Conservation (phyloP, 2,113 vertebrate genomes). For the Nipponia nippon region DNA sequence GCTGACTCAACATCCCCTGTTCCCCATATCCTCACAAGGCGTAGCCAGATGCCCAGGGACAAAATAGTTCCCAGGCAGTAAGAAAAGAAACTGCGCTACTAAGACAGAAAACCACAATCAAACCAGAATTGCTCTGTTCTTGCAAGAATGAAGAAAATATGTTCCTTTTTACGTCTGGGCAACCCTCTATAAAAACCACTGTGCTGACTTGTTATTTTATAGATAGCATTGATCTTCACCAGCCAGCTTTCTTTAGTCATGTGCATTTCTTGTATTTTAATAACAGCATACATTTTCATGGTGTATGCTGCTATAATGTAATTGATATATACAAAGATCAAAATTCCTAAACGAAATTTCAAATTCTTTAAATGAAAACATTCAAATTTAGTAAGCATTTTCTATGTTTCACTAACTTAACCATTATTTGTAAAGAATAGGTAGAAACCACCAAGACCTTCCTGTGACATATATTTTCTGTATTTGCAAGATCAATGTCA, state of each 20-base stretch:
- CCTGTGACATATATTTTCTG: background rate
- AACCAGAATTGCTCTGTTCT: background rate
- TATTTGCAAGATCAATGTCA: background rate
- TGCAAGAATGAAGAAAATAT: background rate
- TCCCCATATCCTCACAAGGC: background rate
- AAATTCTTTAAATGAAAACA: background rate
- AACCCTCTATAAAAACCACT: background rate
- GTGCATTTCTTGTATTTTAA: background rate
- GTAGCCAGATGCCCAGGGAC: background rate
- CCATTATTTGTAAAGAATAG: background rate
- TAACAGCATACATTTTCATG: background rate
- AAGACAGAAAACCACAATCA: background rate
- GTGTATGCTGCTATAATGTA: background rate
- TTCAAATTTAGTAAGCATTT: background rate
- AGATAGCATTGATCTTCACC: background rate
- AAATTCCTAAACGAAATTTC: background rate
- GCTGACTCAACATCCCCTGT: background rate
- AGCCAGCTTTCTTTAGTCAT: background rate
- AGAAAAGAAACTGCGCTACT: background rate
- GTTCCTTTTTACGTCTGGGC: background rate
- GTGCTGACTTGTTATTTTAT: background rate
- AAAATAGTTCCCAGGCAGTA: background rate
- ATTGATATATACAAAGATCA: background rate
- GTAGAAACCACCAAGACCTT: background rate
- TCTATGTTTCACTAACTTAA: background rate